Evolutionary conservation across 2,888 invertebrate species (phyloP).

Genomic region (Encarsia formosa): DNA sequence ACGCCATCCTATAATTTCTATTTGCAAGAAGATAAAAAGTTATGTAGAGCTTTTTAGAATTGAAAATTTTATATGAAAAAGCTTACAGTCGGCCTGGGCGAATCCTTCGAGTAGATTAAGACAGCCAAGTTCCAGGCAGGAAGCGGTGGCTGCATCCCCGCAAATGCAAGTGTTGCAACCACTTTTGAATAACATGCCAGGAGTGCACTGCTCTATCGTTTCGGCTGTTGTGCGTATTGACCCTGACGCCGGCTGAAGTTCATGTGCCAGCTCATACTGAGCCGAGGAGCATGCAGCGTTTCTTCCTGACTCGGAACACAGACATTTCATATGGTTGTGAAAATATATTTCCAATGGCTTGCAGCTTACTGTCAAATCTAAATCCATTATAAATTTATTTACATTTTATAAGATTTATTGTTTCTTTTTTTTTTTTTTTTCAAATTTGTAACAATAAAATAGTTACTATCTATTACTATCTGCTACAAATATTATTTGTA

Average conservation of each 20-base stretch:
- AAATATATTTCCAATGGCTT: conserved; percentile 8
- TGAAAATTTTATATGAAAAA: too few species aligned
- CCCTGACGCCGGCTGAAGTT: background rate
- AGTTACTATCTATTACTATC: too few species aligned
- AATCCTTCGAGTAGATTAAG: background rate
- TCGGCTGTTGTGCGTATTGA: background rate
- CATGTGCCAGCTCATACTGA: conserved; percentile 6
- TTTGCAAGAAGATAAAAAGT: too few species aligned
- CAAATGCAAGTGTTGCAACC: conserved; percentile 19
- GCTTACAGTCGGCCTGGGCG: conserved; percentile 1
- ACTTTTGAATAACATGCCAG: conserved; percentile 11
- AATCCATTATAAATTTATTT: too few species aligned
- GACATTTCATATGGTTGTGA: conserved; percentile 9
- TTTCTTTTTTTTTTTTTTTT: too few species aligned
- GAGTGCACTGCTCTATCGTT: conserved; percentile 4
- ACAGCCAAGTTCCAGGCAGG: conserved; percentile 9
- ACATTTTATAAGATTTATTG: too few species aligned
- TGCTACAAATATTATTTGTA: too few species aligned
- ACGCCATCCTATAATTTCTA: too few species aligned
- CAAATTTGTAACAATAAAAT: too few species aligned
- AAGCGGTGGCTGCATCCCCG: background rate
- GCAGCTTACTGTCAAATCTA: conserved; percentile 13
- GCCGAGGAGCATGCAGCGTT: conserved; percentile 10
- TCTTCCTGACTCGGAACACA: background rate
- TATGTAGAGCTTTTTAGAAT: too few species aligned